Evolutionary conservation across 2,113 vertebrate genomes (phyloP).

Genomic region (Bombycilla garrulus): DNA sequence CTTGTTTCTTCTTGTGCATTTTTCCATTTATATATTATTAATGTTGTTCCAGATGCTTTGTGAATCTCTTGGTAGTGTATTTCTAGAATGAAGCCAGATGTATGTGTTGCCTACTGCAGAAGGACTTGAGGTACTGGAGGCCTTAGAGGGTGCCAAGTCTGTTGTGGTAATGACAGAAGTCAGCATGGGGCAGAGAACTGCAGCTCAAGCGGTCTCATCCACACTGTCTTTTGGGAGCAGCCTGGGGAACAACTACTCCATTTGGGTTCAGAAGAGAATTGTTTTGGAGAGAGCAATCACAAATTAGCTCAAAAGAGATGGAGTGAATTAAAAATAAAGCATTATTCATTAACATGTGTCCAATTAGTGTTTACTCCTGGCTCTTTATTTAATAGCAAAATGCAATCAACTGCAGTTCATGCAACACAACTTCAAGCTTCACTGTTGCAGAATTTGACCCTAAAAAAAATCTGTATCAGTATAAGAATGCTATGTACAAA

Average conservation of each 20-base stretch:
- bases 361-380: neutral
- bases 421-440: neutral
- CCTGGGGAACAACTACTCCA: neutral
- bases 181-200: neutral
- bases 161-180: neutral
- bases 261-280: accelerated
- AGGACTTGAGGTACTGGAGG: neutral
- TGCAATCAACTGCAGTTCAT: neutral
- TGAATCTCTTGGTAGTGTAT: neutral
- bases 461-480: neutral
- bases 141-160: neutral
- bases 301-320: neutral
- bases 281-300: neutral
- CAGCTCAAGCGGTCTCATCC: neutral
- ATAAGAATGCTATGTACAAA: neutral
- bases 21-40: neutral
- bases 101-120: accelerated
- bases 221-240: neutral
- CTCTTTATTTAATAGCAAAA: neutral
- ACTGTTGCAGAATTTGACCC: neutral
- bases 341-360: neutral
- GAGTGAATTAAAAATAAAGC: neutral
- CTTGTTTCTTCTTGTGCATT: neutral
- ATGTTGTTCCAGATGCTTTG: neutral
- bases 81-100: neutral